phyloP scores from a whole-genome alignment of 2,797 vertebrate genomes.

The Taeniopygia guttata region DNA sequence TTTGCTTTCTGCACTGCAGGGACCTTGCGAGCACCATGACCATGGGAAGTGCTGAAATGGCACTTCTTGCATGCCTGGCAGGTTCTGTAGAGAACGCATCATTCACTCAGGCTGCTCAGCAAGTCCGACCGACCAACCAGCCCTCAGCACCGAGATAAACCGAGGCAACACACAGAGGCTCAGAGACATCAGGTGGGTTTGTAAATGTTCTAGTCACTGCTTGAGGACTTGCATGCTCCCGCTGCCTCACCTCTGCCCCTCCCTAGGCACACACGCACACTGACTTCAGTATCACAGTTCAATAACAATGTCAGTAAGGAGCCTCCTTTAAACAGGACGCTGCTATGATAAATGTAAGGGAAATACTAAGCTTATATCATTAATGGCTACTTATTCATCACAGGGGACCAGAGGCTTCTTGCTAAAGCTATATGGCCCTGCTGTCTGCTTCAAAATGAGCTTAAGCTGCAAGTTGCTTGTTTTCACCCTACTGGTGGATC shows the following conservation, averaged over 20 bases:
- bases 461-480: background rate
- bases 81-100: background rate
- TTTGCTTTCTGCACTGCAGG: background rate
- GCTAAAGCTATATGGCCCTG: constrained; percentile 4
- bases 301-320: background rate
- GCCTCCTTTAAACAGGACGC: background rate
- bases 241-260: background rate
- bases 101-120: background rate
- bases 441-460: constrained; percentile 26
- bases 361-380: background rate
- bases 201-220: background rate
- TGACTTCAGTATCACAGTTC: background rate
- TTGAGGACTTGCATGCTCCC: background rate
- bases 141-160: background rate
- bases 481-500: background rate
- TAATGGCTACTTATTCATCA: background rate
- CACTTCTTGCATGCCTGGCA: background rate
- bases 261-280: accelerated
- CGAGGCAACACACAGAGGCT: background rate
- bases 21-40: background rate
- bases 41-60: background rate
- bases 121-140: background rate
- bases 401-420: constrained; percentile 2
- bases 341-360: background rate
- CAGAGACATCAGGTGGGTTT: background rate